Evolutionary conservation across 1,140 invertebrate species (phyloP).

Genomic region (Drosophila erecta): DNA sequence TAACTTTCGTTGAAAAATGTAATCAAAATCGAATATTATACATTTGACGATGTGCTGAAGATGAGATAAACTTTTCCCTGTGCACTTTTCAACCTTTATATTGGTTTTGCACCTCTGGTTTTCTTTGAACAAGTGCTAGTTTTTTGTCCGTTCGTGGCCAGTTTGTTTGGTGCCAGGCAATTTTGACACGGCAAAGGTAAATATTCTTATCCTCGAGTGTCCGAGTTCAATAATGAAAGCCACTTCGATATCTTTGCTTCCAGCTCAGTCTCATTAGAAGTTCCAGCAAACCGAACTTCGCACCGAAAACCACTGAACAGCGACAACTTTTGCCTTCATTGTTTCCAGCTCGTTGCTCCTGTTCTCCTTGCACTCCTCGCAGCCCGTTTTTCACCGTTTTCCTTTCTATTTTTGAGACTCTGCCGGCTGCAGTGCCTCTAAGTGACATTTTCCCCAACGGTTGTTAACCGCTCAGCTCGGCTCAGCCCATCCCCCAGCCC

Average conservation of each 20-base stretch:
- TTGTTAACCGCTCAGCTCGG: slow-evolving; percentile 44
- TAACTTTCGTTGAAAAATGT: too few relatives aligned
- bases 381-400: slow-evolving; percentile 35
- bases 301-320: slow-evolving; percentile 48
- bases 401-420: slow-evolving; percentile 35
- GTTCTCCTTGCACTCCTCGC: slow-evolving; percentile 23
- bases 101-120: slow-evolving; percentile 33
- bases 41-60: not conserved
- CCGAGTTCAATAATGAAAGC: slow-evolving; percentile 49
- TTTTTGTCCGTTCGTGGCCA: slow-evolving; percentile 18
- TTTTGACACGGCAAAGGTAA: slow-evolving; percentile 52
- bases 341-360: slow-evolving; percentile 74
- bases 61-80: not conserved
- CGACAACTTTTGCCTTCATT: slow-evolving; percentile 80
- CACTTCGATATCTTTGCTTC: slow-evolving; percentile 42
- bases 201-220: slow-evolving; percentile 47
- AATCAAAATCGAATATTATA: too few relatives aligned
- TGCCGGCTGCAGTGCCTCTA: slow-evolving; percentile 47
- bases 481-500: not conserved
- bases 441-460: slow-evolving; percentile 61
- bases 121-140: slow-evolving; percentile 43
- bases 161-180: slow-evolving; percentile 46
- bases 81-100: slow-evolving; percentile 13
- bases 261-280: slow-evolving; percentile 52
- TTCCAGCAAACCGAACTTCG: slow-evolving; percentile 58